Conservation (phyloP, 2,797 vertebrate genomes). For the Cyprinella venusta region DNA sequence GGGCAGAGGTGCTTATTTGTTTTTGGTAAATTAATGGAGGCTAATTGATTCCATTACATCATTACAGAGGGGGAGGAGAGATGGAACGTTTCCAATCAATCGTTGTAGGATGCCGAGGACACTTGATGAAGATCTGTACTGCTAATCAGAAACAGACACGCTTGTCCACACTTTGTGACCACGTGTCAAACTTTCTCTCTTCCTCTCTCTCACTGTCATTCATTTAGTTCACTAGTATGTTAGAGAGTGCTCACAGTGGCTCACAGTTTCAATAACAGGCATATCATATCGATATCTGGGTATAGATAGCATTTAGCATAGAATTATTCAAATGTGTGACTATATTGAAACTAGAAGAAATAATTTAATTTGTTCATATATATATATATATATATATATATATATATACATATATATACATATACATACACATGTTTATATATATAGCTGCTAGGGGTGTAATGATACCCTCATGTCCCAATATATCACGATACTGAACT, state of each 20-base stretch:
- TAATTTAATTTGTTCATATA: too few species aligned
- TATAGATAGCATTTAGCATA: not conserved
- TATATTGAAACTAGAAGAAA: too few species aligned
- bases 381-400: too few species aligned
- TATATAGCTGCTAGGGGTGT: too few species aligned
- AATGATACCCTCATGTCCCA: too few species aligned
- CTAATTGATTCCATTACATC: constrained; percentile 86
- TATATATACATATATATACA: too few species aligned
- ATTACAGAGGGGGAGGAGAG: constrained; percentile 70
- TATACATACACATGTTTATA: too few species aligned
- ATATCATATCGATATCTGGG: not conserved
- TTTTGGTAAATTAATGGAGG: constrained; percentile 84
- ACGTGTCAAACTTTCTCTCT: constrained; percentile 47
- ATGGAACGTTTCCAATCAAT: constrained; percentile 80
- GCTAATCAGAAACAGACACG: constrained; percentile 77
- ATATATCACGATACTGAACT: too few species aligned
- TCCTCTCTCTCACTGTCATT: not conserved
- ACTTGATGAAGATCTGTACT: constrained; percentile 73
- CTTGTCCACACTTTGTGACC: constrained; percentile 42
- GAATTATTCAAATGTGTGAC: not conserved
- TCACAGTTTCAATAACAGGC: not conserved
- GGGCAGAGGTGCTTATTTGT: constrained; percentile 80
- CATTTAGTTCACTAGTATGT: not conserved
- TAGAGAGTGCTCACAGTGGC: not conserved
- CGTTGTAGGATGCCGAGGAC: constrained; percentile 69